These are phyloP conservation scores for Mus pahari DNA, from an alignment of 2,113 vertebrate species.

Conservation along the genomic window DNA sequence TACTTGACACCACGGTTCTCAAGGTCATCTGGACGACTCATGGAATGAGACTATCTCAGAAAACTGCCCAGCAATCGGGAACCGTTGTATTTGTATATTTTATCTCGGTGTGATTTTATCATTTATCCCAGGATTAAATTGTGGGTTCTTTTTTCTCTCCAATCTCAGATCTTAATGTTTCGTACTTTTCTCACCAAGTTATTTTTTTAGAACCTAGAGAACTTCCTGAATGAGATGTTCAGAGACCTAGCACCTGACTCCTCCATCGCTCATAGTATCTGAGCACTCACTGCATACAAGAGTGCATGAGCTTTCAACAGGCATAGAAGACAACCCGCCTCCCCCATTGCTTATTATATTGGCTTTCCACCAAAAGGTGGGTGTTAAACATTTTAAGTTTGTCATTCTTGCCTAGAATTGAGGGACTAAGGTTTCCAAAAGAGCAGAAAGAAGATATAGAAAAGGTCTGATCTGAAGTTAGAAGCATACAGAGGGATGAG, in stretches of 20 bases:
- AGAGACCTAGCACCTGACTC: background rate
- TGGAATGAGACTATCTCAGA: background rate
- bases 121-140: background rate
- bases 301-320: background rate
- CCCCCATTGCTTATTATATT: background rate
- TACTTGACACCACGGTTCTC: background rate
- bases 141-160: background rate
- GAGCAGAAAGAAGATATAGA: background rate
- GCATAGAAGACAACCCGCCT: background rate
- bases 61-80: background rate
- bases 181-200: constrained; percentile 26
- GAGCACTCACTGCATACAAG: background rate
- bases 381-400: background rate
- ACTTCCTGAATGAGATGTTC: background rate
- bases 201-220: background rate
- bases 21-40: background rate
- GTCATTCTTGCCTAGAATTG: background rate
- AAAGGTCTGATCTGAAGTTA: background rate
- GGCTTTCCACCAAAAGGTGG: background rate
- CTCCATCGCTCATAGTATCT: background rate
- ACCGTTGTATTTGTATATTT: background rate
- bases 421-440: constrained; percentile 25
- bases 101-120: background rate
- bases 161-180: background rate
- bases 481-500: background rate